phyloP scores from a whole-genome alignment of 2,113 vertebrate species.

The Furnarius figulus region DNA sequence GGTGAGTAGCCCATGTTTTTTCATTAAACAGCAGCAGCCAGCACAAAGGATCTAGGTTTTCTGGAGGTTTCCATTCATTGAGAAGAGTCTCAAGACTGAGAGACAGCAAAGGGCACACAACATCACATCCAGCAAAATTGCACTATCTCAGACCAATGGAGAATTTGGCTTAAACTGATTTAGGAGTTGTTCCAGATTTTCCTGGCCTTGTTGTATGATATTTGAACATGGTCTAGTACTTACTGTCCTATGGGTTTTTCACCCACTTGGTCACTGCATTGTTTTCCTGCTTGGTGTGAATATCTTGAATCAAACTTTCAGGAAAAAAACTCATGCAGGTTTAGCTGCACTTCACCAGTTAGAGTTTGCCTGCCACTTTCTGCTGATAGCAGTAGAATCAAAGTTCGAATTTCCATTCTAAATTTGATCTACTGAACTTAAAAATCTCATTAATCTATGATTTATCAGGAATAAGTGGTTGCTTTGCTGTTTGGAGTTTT shows the following conservation, averaged over 20 bases:
- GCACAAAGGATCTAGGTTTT: neutral
- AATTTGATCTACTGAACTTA: neutral
- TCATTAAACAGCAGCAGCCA: neutral
- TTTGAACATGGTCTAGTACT: neutral
- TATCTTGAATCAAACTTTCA: neutral
- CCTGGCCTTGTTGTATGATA: neutral
- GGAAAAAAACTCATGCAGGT: neutral
- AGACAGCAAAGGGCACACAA: neutral
- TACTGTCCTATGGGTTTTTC: neutral
- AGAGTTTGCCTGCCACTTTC: neutral
- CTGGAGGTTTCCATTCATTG: neutral
- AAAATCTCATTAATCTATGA: neutral
- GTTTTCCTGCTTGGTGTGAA: neutral
- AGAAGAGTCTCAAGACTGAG: neutral
- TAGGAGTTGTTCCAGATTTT: neutral
- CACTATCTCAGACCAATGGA: neutral
- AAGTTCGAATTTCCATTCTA: neutral
- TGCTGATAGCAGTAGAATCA: neutral
- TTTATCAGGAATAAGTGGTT: neutral
- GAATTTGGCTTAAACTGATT: neutral
- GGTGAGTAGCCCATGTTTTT: neutral
- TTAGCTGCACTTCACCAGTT: neutral
- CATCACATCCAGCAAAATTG: neutral
- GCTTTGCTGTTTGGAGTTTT: neutral
- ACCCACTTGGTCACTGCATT: neutral